Evolutionary conservation across 2,888 invertebrate species (phyloP).

Genomic region (Chesias legatella): DNA sequence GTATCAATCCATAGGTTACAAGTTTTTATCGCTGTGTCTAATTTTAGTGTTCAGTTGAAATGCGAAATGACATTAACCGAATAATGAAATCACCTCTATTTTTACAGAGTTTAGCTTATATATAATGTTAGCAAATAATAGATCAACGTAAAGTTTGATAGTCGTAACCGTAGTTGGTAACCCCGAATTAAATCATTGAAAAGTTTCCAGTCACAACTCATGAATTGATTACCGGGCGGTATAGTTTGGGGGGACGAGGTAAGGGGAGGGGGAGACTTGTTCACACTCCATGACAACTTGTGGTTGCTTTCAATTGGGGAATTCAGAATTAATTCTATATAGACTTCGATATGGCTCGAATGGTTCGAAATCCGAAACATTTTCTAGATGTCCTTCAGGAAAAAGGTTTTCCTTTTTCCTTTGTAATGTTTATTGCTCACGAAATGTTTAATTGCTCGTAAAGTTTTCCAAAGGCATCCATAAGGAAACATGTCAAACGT

Average conservation of each 20-base stretch:
- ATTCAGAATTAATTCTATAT: conserved; percentile 7
- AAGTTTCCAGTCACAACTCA: conserved; percentile 35
- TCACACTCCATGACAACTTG: conserved; percentile 30
- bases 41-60: neutral
- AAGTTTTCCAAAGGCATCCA: neutral
- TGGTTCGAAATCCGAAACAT: neutral
- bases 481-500: conserved; percentile 44
- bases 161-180: conserved; percentile 30
- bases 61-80: neutral
- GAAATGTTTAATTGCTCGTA: conserved; percentile 2
- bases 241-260: conserved; percentile 25
- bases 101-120: conserved; percentile 2
- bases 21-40: neutral
- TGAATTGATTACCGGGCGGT: conserved; percentile 38
- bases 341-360: neutral
- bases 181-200: conserved; percentile 32
- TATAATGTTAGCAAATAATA: conserved; percentile 12
- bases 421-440: conserved; percentile 2
- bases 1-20: too few relatives aligned
- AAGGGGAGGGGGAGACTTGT: conserved; percentile 26
- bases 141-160: conserved; percentile 27
- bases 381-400: neutral
- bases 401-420: conserved; percentile 1
- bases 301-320: conserved; percentile 15
- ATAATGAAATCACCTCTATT: neutral